phyloP scores from a whole-genome alignment of 2,797 vertebrate species.

The Silurus lanzhouensis region DNA sequence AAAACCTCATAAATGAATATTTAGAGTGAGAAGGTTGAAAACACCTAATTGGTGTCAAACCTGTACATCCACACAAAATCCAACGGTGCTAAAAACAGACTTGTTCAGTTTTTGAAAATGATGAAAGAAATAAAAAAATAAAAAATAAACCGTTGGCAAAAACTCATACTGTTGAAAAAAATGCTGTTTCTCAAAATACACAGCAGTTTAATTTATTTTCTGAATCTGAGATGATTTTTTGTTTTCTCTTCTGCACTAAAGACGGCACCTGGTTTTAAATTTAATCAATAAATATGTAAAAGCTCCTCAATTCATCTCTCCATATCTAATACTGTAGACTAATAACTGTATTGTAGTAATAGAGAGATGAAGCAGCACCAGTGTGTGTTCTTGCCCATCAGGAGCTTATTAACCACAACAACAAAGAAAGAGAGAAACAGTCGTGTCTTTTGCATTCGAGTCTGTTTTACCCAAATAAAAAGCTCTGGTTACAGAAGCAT shows the following conservation, averaged over 20 bases:
- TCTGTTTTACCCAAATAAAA: conserved; percentile 32
- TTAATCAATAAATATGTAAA: neutral
- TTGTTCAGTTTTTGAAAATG: neutral
- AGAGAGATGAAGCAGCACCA: neutral
- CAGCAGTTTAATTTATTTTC: neutral
- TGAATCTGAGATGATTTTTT: neutral
- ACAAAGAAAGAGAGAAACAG: neutral
- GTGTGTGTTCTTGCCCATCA: neutral
- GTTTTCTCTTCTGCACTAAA: conserved; percentile 2
- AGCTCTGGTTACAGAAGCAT: conserved; percentile 39
- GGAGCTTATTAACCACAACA: neutral
- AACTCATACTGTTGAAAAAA: neutral
- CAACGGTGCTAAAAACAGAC: neutral
- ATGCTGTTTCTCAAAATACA: neutral
- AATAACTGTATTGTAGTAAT: neutral
- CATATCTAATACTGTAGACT: neutral
- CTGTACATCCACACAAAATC: neutral
- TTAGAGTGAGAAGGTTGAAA: neutral
- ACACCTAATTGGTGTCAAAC: neutral
- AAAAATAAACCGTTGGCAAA: neutral
- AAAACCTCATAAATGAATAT: neutral
- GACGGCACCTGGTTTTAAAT: neutral
- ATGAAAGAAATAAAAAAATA: neutral
- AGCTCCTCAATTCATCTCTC: neutral
- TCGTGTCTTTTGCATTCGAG: neutral